Conservation (phyloP, 1,140 invertebrate genomes). For the Drosophila gunungcola region DNA sequence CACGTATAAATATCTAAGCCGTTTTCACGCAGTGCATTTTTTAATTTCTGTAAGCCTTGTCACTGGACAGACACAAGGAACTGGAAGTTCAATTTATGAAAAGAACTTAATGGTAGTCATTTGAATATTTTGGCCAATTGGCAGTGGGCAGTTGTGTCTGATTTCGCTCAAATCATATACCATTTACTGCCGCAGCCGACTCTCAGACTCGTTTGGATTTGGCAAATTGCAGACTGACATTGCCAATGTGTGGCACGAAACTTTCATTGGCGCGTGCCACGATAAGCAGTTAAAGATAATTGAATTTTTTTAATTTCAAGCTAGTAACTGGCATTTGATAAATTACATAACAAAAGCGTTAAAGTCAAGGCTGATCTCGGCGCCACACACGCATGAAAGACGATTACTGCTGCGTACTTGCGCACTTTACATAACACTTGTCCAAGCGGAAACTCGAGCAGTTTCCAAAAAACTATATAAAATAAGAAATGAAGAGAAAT, state of each 20-base stretch:
- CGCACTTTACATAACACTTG: slow-evolving; percentile 59
- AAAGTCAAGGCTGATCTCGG: slow-evolving; percentile 61
- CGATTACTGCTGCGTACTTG: slow-evolving; percentile 25
- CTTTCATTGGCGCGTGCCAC: slow-evolving; percentile 65
- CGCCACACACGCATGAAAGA: slow-evolving; percentile 32
- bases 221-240: slow-evolving; percentile 39
- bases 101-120: slow-evolving; percentile 8
- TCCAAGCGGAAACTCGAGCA: slow-evolving; percentile 58
- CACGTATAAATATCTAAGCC: too few relatives aligned
- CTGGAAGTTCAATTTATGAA: slow-evolving; percentile 44
- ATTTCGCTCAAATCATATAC: slow-evolving; percentile 27
- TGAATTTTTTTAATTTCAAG: slow-evolving; percentile 52
- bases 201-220: slow-evolving; percentile 38
- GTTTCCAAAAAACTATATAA: slow-evolving; percentile 36
- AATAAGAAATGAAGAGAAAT: slow-evolving; percentile 10
- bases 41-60: slow-evolving; percentile 19
- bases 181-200: slow-evolving; percentile 26
- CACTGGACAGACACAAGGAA: slow-evolving; percentile 11
- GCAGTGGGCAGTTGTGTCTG: slow-evolving; percentile 18
- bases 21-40: slow-evolving; percentile 6
- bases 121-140: slow-evolving; percentile 35
- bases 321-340: slow-evolving; percentile 35
- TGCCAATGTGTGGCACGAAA: slow-evolving; percentile 13
- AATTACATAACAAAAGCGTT: slow-evolving; percentile 56
- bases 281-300: slow-evolving; percentile 52